A percentile compares a stretch with the other conserved stretches of the same genome.
phyloP scores from a whole-genome alignment of 2,888 invertebrate species.

The Limenitis camilla region DNA sequence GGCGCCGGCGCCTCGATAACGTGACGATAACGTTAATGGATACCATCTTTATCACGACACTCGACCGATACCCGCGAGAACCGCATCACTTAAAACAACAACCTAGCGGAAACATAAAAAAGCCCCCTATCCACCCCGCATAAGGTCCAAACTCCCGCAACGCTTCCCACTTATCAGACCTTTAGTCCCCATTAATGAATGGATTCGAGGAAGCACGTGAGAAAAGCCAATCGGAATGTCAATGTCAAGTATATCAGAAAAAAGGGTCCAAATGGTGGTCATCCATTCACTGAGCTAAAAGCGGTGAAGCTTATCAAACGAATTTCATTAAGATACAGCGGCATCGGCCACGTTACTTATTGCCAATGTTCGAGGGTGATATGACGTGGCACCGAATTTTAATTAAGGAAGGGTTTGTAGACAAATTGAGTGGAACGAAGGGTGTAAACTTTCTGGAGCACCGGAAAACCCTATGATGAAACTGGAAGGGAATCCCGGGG shows the following conservation, averaged over 20 bases:
- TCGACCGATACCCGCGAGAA: conserved; percentile 40
- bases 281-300: conserved; percentile 38
- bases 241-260: conserved; percentile 53
- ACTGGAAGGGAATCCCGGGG: conserved; percentile 54
- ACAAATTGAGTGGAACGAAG: conserved; percentile 39
- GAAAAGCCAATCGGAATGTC: conserved; percentile 58
- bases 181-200: conserved; percentile 46
- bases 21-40: conserved; percentile 68
- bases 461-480: conserved; percentile 66
- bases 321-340: conserved; percentile 24
- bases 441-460: conserved; percentile 39
- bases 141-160: conserved; percentile 40
- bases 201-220: conserved; percentile 63
- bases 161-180: conserved; percentile 22
- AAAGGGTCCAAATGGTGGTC: conserved; percentile 41
- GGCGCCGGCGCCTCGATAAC: conserved; percentile 70
- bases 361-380: not conserved
- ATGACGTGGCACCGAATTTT: conserved; percentile 11
- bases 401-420: conserved; percentile 28
- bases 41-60: conserved; percentile 56
- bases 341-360: conserved; percentile 3
- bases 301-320: conserved; percentile 20
- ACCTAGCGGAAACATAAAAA: conserved; percentile 17
- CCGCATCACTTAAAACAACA: conserved; percentile 31
- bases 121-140: conserved; percentile 16